Base-by-base conservation (phyloP, 2,113 vertebrate species). In the Salvelinus alpinus region DNA sequence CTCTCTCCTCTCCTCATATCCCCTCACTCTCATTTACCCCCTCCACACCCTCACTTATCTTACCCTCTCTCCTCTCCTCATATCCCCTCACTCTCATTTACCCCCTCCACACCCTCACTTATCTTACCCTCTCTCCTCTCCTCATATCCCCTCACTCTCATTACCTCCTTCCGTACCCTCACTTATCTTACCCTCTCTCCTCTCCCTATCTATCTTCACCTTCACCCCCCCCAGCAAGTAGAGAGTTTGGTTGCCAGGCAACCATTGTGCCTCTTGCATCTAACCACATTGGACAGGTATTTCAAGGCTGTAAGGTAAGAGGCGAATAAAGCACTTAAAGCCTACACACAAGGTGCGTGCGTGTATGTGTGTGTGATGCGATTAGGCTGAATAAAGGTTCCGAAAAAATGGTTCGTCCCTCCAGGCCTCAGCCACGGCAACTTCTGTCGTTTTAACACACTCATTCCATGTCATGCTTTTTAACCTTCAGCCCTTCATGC, bases 221-320 rank as follows among this genome's bases (percentile, higher is more conserved):
- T 48, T 72, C 62, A 51, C 27, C 13, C 12, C 71, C 34, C 62
- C 38, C 60, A 22, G 75, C 68, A 72, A 76, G 73, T 76, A 86
- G 72, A 77, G 60, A 75, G 70, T 4, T 64, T 18, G 70, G 88
- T 89, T 92, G 87, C 88, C 72, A 84, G 81, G 87, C 78, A 86
- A 91, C 91, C 80, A 34, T 77, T 89, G 71, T 80, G 82, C 83
- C 80, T 88, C 85, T 89, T 90, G 82, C 82, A 77, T 77, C 84
- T 74, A 79, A 79, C 85, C 72, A 78, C 78, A 82, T 74, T 75
- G 77, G 77, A 84, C 84, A 82, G 78, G 81, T 79, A 80, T 87
- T 79, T 89, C 86, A 92, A 90, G 90, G 86, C 90, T 71, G 70
- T 2, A 70, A 59, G 62, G 34, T 14, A 22, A 69, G 51, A 70